Percentiles rank a stretch among this genome's conserved stretches.
These are phyloP conservation scores for Xerus inauris DNA, from an alignment of 2,113 vertebrate genomes.

Conservation along the genomic window DNA sequence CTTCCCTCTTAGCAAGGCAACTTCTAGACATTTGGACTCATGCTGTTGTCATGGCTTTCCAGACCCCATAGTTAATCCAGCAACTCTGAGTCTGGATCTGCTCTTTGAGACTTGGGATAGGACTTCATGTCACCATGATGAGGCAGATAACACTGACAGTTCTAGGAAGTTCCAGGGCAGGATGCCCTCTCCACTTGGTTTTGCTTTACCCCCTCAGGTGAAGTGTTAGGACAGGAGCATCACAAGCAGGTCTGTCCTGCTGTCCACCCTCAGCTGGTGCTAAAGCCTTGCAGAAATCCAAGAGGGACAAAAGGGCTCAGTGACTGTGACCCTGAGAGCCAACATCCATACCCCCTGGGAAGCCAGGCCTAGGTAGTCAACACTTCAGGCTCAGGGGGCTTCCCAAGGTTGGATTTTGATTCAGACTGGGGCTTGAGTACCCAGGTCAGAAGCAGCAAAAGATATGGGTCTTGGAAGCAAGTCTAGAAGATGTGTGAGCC, in stretches of 20 bases:
- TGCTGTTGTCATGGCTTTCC: background rate
- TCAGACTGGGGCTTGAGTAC: background rate
- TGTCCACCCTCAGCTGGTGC: fast-evolving
- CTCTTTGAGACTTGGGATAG: background rate
- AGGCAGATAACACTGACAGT: too few species aligned
- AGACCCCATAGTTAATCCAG: background rate
- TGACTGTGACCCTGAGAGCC: background rate
- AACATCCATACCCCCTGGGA: background rate
- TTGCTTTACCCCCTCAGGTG: fast-evolving
- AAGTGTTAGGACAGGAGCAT: background rate
- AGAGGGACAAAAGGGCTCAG: background rate
- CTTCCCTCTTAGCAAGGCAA: background rate
- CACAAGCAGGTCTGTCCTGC: background rate
- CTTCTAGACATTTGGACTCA: background rate
- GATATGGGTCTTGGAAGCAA: background rate
- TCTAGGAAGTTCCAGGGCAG: background rate
- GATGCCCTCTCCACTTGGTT: fast-evolving
- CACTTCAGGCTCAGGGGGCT: fast-evolving
- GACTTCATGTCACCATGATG: fast-evolving
- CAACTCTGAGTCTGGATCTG: background rate
- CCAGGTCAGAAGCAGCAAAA: fast-evolving
- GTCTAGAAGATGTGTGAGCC: background rate
- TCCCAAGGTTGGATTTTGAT: background rate
- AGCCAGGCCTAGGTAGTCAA: background rate
- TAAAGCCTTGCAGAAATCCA: background rate